A percentile compares a stretch with the other conserved stretches of the same genome.
Evolutionary conservation across 2,888 invertebrate species (phyloP).

Genomic region (Dolichopus griseipennis): DNA sequence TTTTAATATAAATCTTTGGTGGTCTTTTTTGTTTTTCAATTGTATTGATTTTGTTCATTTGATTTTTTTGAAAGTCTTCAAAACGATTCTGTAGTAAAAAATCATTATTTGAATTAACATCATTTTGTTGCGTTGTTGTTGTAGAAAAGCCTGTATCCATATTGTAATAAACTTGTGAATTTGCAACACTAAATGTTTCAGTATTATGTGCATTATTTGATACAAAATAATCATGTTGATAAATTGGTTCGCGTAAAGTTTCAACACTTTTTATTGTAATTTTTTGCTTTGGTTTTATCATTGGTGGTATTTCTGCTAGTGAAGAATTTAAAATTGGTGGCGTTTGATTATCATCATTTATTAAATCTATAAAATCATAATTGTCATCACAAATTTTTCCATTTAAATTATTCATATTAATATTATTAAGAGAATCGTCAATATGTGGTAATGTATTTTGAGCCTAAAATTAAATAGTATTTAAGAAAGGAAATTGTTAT

Average conservation of each 20-base stretch:
- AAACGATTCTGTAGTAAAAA: constrained; percentile 18
- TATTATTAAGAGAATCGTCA: neutral
- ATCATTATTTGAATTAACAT: constrained; percentile 14
- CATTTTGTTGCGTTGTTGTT: constrained; percentile 12
- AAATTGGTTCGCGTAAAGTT: constrained; percentile 35
- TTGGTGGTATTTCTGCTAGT: constrained; percentile 15
- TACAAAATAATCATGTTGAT: constrained; percentile 25
- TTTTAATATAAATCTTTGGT: constrained; percentile 42
- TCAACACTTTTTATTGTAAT: constrained; percentile 42
- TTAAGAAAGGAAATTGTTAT: neutral
- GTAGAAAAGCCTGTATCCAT: constrained; percentile 15
- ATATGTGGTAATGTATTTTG: constrained; percentile 2
- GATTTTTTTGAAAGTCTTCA: constrained; percentile 11
- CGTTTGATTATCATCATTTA: constrained; percentile 16
- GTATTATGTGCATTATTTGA: neutral
- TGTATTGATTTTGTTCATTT: constrained; percentile 5
- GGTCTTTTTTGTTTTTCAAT: constrained; percentile 31
- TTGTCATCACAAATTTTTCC: neutral
- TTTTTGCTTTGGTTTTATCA: constrained; percentile 30
- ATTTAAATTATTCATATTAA: constrained; percentile 9
- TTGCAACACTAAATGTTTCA: neutral
- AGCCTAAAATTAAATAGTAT: neutral
- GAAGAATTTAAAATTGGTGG: neutral
- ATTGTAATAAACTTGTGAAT: constrained; percentile 7
- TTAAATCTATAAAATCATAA: constrained; percentile 20